Percentiles rank a stretch among this genome's conserved stretches.
Conservation (phyloP, 64 coral and sea anemone genomes). For the Montipora cactus region DNA sequence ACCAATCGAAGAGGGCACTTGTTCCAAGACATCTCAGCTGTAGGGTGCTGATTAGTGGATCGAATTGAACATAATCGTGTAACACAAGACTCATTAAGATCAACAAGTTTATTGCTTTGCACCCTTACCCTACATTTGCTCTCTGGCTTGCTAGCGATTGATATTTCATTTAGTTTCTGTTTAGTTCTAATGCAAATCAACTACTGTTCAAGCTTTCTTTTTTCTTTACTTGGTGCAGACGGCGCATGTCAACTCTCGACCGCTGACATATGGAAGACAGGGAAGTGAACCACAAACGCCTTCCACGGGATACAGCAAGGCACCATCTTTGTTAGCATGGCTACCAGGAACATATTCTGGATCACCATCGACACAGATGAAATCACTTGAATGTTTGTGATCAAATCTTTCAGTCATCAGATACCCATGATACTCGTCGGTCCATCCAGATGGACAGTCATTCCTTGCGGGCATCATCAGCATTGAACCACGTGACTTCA, state of each 20-base stretch:
- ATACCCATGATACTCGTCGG: conserved; percentile 55
- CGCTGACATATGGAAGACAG: conserved; percentile 1
- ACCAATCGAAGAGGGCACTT: too few relatives aligned
- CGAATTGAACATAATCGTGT: too few relatives aligned
- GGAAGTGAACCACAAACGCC: conserved; percentile 11
- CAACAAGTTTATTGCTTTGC: too few relatives aligned
- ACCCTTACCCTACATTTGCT: too few relatives aligned
- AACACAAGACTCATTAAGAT: too few relatives aligned
- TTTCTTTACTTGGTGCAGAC: conserved; percentile 28
- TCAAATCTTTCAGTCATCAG: conserved; percentile 19
- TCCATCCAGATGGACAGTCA: conserved; percentile 66
- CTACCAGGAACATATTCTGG: conserved; percentile 9
- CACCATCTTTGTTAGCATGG: background rate
- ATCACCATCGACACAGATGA: conserved; percentile 57
- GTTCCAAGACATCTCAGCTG: too few relatives aligned
- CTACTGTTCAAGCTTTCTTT: background rate
- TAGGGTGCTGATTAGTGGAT: too few relatives aligned
- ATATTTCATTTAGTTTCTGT: background rate
- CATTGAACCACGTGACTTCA: conserved; percentile 33
- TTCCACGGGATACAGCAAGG: conserved; percentile 60
- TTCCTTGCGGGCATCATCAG: conserved; percentile 62
- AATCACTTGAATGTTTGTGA: conserved; percentile 15
- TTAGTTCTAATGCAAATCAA: background rate
- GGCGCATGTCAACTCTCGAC: conserved; percentile 45
- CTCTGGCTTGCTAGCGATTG: background rate